Percentiles rank a stretch among this genome's conserved stretches.
These are phyloP conservation scores for Acheta domesticus DNA, from an alignment of 2,888 invertebrate genomes.

Conservation along the genomic window DNA sequence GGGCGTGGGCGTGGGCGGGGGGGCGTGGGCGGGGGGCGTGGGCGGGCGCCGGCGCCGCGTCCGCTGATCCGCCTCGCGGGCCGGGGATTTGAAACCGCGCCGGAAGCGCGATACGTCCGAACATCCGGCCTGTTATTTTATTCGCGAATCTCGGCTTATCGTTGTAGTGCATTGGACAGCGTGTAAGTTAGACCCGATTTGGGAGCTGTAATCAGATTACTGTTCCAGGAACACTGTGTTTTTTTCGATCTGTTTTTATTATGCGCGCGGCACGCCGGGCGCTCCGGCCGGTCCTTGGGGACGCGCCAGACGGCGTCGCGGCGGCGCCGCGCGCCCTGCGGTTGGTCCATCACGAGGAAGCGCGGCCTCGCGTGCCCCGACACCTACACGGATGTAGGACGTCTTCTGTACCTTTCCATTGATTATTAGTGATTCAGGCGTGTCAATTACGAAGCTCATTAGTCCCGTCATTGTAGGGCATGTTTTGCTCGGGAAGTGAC, in stretches of 20 bases:
- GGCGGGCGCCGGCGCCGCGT: neutral
- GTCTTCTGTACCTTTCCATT: too few relatives aligned
- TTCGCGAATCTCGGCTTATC: neutral
- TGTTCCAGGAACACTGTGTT: neutral
- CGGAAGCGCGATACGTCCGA: conserved; percentile 18
- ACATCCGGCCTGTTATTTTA: conserved; percentile 5
- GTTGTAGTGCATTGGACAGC: conserved; percentile 18
- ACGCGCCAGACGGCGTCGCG: too few relatives aligned
- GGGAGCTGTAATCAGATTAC: conserved; percentile 10
- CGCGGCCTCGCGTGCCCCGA: too few relatives aligned
- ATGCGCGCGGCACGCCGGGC: neutral
- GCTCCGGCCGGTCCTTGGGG: neutral
- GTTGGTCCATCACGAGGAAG: too few relatives aligned
- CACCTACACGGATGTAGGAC: too few relatives aligned
- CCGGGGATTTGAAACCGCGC: conserved; percentile 7
- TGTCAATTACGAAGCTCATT: too few relatives aligned
- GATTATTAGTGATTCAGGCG: too few relatives aligned
- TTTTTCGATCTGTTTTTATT: conserved; percentile 6
- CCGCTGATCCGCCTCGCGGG: neutral
- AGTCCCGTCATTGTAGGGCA: too few relatives aligned
- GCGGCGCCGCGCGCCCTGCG: too few relatives aligned
- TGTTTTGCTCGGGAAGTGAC: too few relatives aligned
- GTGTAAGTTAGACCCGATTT: conserved; percentile 18
- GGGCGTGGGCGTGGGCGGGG: too few relatives aligned
- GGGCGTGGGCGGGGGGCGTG: too few relatives aligned